These are phyloP conservation scores for Salvelinus namaycush DNA, from an alignment of 2,113 vertebrate genomes.

Conservation along the genomic window DNA sequence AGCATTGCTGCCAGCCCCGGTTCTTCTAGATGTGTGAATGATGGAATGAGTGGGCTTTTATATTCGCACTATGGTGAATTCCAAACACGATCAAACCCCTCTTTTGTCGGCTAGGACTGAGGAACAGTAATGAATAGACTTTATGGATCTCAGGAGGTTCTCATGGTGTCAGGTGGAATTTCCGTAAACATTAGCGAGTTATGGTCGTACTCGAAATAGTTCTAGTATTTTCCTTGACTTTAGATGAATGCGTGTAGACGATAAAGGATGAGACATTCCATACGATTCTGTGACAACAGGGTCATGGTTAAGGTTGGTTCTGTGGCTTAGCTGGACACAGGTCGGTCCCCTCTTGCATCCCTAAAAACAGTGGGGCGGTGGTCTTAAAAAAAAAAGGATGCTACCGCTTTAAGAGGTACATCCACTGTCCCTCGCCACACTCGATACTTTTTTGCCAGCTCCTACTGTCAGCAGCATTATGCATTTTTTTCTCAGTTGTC, in stretches of 20 bases:
- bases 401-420: conserved; percentile 65
- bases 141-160: conserved; percentile 20
- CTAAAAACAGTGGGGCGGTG: conserved; percentile 34
- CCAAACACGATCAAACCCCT: conserved; percentile 16
- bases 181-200: conserved; percentile 11
- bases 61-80: conserved; percentile 39
- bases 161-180: conserved; percentile 30
- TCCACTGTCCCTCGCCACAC: conserved; percentile 24
- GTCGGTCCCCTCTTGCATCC: background rate
- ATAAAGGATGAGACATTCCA: background rate
- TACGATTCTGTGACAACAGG: background rate
- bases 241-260: background rate
- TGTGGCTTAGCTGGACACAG: background rate
- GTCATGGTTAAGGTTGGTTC: background rate
- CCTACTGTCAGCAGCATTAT: conserved; percentile 39
- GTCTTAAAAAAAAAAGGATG: conserved; percentile 21
- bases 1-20: conserved; percentile 24
- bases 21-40: conserved; percentile 23
- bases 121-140: conserved; percentile 34
- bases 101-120: conserved; percentile 23
- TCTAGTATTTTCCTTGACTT: conserved; percentile 17
- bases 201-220: background rate
- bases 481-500: conserved; percentile 13
- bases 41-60: conserved; percentile 40
- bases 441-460: conserved; percentile 33